Percentiles rank a stretch among this genome's conserved stretches.
Conservation (phyloP, 2,113 vertebrate species). For the Balaeniceps rex region DNA sequence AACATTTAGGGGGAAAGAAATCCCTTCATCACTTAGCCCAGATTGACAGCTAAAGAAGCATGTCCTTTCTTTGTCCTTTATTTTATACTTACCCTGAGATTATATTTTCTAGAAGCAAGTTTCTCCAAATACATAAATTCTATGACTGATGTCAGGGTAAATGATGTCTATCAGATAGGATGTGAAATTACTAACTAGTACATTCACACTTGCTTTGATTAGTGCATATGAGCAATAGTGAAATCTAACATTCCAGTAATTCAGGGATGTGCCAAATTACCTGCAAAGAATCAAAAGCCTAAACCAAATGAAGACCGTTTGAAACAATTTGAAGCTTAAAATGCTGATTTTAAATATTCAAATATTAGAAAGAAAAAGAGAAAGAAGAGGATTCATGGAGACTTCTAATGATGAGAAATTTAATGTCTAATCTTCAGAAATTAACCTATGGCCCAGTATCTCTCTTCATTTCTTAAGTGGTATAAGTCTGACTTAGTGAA, state of each 20-base stretch:
- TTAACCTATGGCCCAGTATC: not conserved
- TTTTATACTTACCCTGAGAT: not conserved
- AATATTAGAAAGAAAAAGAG: not conserved
- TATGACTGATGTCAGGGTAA: not conserved
- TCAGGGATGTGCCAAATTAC: not conserved
- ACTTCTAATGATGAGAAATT: not conserved
- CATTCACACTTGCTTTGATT: not conserved
- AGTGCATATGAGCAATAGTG: not conserved
- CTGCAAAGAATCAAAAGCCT: not conserved
- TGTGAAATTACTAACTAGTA: not conserved
- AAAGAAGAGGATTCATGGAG: not conserved
- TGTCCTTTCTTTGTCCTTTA: not conserved
- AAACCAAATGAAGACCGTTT: not conserved
- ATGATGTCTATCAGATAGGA: not conserved
- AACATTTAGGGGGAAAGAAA: not conserved
- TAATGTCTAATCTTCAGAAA: not conserved
- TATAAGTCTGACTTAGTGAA: not conserved
- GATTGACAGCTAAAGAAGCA: not conserved
- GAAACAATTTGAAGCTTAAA: not conserved
- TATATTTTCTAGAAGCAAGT: not conserved
- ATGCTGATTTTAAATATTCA: not conserved
- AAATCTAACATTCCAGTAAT: not conserved
- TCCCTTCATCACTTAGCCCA: not conserved
- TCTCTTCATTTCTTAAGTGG: not conserved
- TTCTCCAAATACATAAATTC: not conserved